Evolutionary conservation across 1,140 invertebrate species (phyloP), one percentile per base, ranked within the genome.

Genomic region (Euura lappo): DNA sequence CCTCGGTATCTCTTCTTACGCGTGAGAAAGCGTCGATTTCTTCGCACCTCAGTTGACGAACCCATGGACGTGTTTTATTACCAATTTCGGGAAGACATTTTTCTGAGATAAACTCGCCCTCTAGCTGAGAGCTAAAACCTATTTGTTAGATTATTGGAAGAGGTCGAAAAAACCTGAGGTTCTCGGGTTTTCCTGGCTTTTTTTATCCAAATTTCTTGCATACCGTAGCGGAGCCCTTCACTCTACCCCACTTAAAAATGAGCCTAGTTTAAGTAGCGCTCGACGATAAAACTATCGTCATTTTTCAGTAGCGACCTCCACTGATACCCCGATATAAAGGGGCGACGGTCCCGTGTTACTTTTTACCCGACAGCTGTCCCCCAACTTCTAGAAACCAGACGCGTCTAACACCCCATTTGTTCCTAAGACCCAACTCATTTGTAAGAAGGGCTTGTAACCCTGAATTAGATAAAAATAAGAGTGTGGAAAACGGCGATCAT

Each of bases 381-480:
- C 43, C 64, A 47, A 43, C 64, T 43, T 67, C 74, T 72, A 74
- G 69, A 72, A 28, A 74, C 69, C 76, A 68, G 70, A 66, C 71
- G 28, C 28, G 69, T 74, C 74, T 76, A 80, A 75, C 77, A 79
- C 75, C 74, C 71, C 77, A 78, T 81, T 82, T 81, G 76, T 80
- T 44, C 65, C 66, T 64, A 76, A 71, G 71, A 44, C 70, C 42
- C 43, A 70, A 42, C 46, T 66, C 75, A 75, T 80, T 79, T 77
- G 72, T 76, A 78, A 77, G 68, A 79, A 80, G 80, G 78, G 75
- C 78, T 79, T 75, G 65, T 74, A 60, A 71, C 68, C 65, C 69
- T 44, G 45, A 10, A 43, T 13, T 4, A 71, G 72, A 75, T 75
- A 78, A 81, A 81, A 80, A 79, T 77, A 77, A 72, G 68, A 65